Evolutionary conservation across 2,888 invertebrate species (phyloP).

Genomic region (Dasysyrphus tricinctus): DNA sequence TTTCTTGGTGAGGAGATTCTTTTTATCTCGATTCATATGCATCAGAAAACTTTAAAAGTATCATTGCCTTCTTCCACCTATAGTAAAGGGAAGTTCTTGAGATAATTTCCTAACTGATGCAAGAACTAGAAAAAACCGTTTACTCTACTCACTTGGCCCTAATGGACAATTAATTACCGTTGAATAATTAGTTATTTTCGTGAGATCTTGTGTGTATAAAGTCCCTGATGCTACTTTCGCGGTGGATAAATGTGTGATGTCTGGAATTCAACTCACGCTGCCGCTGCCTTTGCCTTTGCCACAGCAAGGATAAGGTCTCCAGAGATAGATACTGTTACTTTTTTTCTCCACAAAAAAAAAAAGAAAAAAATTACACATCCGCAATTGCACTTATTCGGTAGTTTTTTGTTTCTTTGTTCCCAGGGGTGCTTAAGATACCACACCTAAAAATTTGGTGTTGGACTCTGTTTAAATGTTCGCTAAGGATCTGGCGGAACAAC

Average conservation of each 20-base stretch:
- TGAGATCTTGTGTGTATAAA: constrained; percentile 38
- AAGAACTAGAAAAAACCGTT: constrained; percentile 17
- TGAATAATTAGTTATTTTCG: constrained; percentile 75
- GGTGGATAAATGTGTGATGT: constrained; percentile 67
- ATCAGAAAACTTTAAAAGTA: constrained; percentile 11
- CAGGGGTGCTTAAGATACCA: constrained; percentile 34
- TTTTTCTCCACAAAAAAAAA: neutral
- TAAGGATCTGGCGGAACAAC: constrained; percentile 64
- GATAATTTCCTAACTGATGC: constrained; percentile 40
- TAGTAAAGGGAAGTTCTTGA: constrained; percentile 27
- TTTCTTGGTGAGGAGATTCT: neutral
- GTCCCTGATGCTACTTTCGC: constrained; percentile 27
- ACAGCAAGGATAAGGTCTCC: constrained; percentile 56
- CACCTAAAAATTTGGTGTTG: constrained; percentile 35
- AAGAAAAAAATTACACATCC: constrained; percentile 47
- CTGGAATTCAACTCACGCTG: constrained; percentile 55
- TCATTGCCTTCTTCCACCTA: neutral
- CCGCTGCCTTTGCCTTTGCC: too few species aligned
- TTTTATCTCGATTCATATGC: constrained; percentile 14
- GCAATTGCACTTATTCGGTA: constrained; percentile 61
- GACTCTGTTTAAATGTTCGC: constrained; percentile 68
- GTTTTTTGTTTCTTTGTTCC: constrained; percentile 24
- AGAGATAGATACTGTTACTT: constrained; percentile 48
- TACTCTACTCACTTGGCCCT: constrained; percentile 51
- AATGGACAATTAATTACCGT: constrained; percentile 76